Evolutionary conservation across 1,140 invertebrate species (phyloP).

Genomic region (Centruroides vittatus): DNA sequence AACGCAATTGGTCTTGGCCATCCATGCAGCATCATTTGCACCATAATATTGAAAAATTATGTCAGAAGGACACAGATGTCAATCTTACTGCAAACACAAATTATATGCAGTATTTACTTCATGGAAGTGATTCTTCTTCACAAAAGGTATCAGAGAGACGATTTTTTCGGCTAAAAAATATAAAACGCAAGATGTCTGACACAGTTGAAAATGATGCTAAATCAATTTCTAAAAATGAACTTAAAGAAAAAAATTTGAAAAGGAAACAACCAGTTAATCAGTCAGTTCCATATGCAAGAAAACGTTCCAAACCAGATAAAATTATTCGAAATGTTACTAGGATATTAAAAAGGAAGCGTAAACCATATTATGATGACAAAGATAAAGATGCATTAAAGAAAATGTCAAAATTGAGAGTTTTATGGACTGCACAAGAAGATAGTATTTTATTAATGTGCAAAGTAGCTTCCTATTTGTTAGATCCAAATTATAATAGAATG

Average conservation of each 20-base stretch:
- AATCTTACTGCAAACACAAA: too few species aligned
- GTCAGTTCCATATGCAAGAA: neutral
- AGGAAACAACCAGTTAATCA: too few species aligned
- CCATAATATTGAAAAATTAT: too few species aligned
- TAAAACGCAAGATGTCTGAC: neutral
- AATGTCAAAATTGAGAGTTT: conserved; percentile 43
- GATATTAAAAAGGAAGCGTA: conserved; percentile 12
- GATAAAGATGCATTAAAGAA: conserved; percentile 47
- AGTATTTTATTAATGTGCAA: conserved; percentile 44
- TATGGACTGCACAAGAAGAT: conserved; percentile 27
- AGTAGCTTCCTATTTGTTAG: conserved; percentile 46
- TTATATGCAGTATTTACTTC: conserved; percentile 18
- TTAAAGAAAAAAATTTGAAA: too few species aligned
- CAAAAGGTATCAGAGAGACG: neutral
- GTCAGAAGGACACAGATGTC: too few species aligned
- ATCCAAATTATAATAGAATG: conserved; percentile 37
- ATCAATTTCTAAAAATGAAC: too few species aligned
- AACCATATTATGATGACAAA: conserved; percentile 43
- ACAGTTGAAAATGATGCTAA: neutral
- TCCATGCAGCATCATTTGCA: too few species aligned
- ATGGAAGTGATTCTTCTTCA: conserved; percentile 1
- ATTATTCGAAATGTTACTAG: neutral
- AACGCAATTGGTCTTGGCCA: conserved; percentile 43
- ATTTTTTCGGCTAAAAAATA: neutral
- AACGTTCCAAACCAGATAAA: neutral